Evolutionary conservation across 2,113 vertebrate genomes (phyloP).

Genomic region (Macquaria australasica): DNA sequence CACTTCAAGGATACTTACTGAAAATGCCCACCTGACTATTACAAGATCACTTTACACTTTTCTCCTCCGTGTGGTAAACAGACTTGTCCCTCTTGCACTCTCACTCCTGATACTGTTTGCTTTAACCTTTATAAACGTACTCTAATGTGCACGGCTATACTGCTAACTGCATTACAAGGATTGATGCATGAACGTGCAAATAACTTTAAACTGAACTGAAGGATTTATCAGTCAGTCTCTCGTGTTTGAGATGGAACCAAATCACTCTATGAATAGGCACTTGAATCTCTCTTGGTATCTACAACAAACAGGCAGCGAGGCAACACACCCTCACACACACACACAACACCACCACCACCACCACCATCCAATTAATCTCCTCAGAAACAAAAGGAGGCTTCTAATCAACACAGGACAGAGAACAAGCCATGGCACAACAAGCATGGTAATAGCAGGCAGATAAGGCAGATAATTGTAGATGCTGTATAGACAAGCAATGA

Average conservation of each 20-base stretch:
- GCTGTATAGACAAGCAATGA: constrained; percentile 48
- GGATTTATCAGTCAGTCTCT: constrained; percentile 7
- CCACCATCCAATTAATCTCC: constrained; percentile 67
- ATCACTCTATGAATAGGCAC: constrained; percentile 34
- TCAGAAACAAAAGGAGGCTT: constrained; percentile 58
- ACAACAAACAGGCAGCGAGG: constrained; percentile 30
- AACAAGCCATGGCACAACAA: constrained; percentile 45
- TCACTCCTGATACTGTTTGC: neutral
- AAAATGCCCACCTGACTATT: neutral
- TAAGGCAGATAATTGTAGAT: constrained; percentile 68
- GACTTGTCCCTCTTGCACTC: neutral
- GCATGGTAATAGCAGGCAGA: constrained; percentile 61
- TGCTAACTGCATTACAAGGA: neutral
- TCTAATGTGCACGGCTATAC: neutral
- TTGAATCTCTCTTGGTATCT: constrained; percentile 53
- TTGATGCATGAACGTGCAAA: neutral
- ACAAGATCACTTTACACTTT: neutral
- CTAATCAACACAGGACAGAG: constrained; percentile 61
- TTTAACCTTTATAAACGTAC: neutral
- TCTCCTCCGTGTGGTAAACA: neutral
- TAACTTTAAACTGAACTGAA: constrained; percentile 7
- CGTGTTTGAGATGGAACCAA: constrained; percentile 22
- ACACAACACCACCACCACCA: constrained; percentile 14
- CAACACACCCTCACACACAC: neutral
- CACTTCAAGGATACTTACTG: neutral